Evolutionary conservation across 2,113 vertebrate genomes (phyloP), one percentile per base, ranked within the genome.

Genomic region (Perca schrenkii): DNA sequence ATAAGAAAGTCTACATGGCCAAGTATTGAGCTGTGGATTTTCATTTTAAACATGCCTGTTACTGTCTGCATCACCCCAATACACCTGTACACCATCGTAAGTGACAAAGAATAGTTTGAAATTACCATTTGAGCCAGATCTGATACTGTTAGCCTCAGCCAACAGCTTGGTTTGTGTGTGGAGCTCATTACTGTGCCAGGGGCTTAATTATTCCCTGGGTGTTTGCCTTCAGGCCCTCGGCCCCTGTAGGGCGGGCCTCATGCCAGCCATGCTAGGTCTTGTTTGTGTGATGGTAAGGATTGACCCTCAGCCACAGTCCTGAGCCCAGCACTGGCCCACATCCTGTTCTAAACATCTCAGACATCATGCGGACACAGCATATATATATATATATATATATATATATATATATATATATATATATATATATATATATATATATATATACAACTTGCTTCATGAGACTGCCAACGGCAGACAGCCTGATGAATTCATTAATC

Each of bases 321-420:
- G 81, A 64, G 79, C 58, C 47, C 70, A 58, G 58, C 63, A 12
- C 83, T 79, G 85, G 80, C 75, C 79, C 85, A 84, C 82, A 88
- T 93, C 90, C 88, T 90, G 84, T 77, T 90, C 80, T 93, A 93
- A 93, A 94, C 91, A 91, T 90, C 79, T 77, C 54, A 83, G 87
- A 93, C 91, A 88, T 87, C 82, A 36, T 40, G 36, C 1, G 36
- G 36, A 40, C 36, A 34, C 34, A 34, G 31, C 31, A 34, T 5
- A 34, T 34, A 31, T 31, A 31, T 31, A 31, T 31, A 31, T 31
- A 31, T 31, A 31, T 31, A 4, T 31, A 31, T 31, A 31, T 31
- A 31, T 31, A 31, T 31, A 31, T 31, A 31, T 31, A 31, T 31
- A 31, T 31, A 31, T 31, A 31, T 31, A 31, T 31, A 31, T 25